These are phyloP conservation scores for Caenorhabditis angaria DNA, from an alignment of 2,888 invertebrate species.

Conservation along the genomic window DNA sequence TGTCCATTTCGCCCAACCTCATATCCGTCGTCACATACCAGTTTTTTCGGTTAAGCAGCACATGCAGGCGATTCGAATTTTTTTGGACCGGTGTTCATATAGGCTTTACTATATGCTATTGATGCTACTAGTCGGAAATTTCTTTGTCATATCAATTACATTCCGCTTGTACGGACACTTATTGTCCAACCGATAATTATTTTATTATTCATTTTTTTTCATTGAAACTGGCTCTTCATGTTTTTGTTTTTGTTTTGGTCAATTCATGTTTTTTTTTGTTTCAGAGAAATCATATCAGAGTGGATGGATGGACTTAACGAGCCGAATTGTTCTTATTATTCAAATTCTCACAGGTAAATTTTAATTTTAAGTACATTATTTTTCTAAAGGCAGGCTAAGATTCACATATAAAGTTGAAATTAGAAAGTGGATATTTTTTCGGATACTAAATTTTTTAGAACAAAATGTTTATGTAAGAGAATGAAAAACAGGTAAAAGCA, in stretches of 20 bases:
- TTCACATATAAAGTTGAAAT: no score
- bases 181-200: slow-evolving; percentile 14
- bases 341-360: background rate
- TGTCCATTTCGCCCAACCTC: background rate
- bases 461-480: no score
- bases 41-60: slow-evolving; percentile 16
- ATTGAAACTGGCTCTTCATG: background rate
- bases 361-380: no score
- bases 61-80: slow-evolving; percentile 28
- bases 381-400: no score
- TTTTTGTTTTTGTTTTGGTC: slow-evolving; percentile 3
- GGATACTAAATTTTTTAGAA: no score
- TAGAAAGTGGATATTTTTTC: no score
- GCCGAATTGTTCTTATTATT: background rate
- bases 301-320: slow-evolving; percentile 4
- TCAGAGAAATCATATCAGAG: no score
- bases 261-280: background rate
- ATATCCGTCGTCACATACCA: background rate
- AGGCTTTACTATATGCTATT: no score
- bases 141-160: slow-evolving; percentile 46
- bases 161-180: slow-evolving; percentile 11
- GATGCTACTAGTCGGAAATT: background rate
- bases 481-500: no score
- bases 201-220: slow-evolving; percentile 9
- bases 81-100: slow-evolving; percentile 23